Percentiles rank a stretch among this genome's conserved stretches.
phyloP scores from a whole-genome alignment of 2,888 invertebrate species.

The Philereme vetulata region DNA sequence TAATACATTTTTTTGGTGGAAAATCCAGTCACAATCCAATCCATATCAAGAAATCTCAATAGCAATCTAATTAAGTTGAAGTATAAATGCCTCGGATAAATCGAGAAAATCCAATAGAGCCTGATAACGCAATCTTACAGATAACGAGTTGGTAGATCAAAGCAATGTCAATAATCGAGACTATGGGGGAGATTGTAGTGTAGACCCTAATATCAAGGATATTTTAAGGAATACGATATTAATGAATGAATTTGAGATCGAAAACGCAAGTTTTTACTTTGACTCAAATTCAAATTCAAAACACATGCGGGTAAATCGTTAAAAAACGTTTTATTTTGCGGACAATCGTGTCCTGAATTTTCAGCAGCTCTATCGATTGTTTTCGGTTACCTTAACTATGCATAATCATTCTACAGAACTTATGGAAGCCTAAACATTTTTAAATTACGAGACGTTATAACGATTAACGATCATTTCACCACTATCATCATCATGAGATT shows the following conservation, averaged over 20 bases:
- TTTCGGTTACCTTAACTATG: not conserved
- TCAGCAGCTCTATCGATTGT: conserved; percentile 11
- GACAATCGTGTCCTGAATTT: conserved; percentile 24
- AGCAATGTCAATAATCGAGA: conserved; percentile 16
- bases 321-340: conserved; percentile 3
- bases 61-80: not conserved
- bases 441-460: too few species aligned
- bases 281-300: too few species aligned
- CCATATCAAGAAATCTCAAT: too few species aligned
- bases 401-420: too few species aligned
- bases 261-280: too few species aligned
- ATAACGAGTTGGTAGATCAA: conserved; percentile 17
- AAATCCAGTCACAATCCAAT: too few species aligned
- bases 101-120: conserved; percentile 18
- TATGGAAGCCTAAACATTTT: too few species aligned
- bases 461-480: too few species aligned
- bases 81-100: not conserved
- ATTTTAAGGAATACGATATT: conserved; percentile 1
- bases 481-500: too few species aligned
- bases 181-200: conserved; percentile 1
- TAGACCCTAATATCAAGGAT: not conserved
- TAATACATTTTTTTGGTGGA: too few species aligned
- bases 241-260: conserved; percentile 10
- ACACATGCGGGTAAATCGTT: too few species aligned
- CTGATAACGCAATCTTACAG: conserved; percentile 20